Conservation (phyloP, 2,113 vertebrate species). For the Patagioenas fasciata region DNA sequence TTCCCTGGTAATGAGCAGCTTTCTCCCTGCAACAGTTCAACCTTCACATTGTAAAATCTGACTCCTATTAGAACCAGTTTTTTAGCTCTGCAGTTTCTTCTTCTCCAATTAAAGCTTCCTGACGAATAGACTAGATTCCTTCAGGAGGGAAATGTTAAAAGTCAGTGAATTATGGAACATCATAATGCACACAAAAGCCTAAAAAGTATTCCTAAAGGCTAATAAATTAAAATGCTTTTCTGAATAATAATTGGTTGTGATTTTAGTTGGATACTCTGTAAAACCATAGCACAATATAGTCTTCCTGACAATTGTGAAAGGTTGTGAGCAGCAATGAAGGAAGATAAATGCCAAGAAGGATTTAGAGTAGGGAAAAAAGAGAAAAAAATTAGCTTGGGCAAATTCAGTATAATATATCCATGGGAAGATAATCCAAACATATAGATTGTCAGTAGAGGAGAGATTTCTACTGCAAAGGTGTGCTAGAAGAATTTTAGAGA, state of each 20-base stretch:
- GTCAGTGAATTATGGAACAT: slow-evolving; percentile 40
- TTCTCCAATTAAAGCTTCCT: slow-evolving; percentile 58
- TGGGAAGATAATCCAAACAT: not conserved
- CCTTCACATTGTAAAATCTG: slow-evolving; percentile 48
- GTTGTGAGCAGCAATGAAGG: not conserved
- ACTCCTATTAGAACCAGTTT: slow-evolving; percentile 39
- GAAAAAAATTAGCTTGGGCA: not conserved
- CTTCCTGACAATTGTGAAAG: not conserved
- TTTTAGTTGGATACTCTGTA: slow-evolving; percentile 7
- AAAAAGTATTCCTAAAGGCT: not conserved
- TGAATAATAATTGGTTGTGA: slow-evolving; percentile 31
- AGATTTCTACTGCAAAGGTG: not conserved
- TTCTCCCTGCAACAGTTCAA: slow-evolving; percentile 47
- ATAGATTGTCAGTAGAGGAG: not conserved
- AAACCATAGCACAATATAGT: not conserved
- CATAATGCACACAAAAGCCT: slow-evolving; percentile 23
- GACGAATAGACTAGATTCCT: not conserved
- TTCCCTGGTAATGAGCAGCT: slow-evolving; percentile 52
- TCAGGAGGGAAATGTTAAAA: slow-evolving; percentile 51
- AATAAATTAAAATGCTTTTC: slow-evolving; percentile 26
- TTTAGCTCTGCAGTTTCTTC: slow-evolving; percentile 24
- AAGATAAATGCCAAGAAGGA: not conserved
- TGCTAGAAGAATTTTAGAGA: not conserved
- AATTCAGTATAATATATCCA: not conserved
- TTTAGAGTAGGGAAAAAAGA: not conserved